Evolutionary conservation across 2,888 invertebrate genomes (phyloP), one percentile per base, ranked within the genome.

Genomic region (Lasioglossum zephyrum): DNA sequence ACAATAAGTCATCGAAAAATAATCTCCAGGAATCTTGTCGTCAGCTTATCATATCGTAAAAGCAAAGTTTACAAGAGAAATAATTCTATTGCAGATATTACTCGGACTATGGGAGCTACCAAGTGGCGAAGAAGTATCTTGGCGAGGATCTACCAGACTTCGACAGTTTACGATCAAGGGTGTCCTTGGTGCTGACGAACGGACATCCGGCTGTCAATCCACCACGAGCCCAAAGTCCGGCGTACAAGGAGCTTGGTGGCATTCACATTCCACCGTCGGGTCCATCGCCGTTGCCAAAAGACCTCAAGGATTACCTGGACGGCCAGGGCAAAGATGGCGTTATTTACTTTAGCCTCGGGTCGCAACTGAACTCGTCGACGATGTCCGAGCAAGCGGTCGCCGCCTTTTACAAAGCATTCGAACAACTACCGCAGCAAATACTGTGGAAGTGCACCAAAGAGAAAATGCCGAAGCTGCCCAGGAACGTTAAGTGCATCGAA

Each of bases 201-300:
- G 95, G 95, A 69, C 95, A 96, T 92, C 94, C 94, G 66, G 95
- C 95, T 0, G 84, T 96, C 41, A 95, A 95, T 72, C 94, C 95
- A 16, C 89, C 95, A 16, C 94, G 95, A 60, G 96, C 96, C n/a
- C 92, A 94, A 9, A 93, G 95, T 2, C 93, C 95, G 1, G 95
- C 94, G 26, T 93, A 96, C 89, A 94, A 96, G 36, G 95, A 96
- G 80, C 95, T 96, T 31, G 96, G 96, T n/a, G 96, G 96, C 73
- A 94, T 96, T 86, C 96, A 96, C 88, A 95, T 96, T 73, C 89
- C 87, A 22, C 87, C 91, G 36, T 92, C 92, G 26, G 91, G 89
- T 8, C 63, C 91, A 1, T 31, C 63, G 16, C 41, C 78, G 36
- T 69, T 87, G 60, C 74, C 66, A 16, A 53, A 74, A 36, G 74